phyloP scores from a whole-genome alignment of 2,888 invertebrate genomes.

The Brenthis daphne region DNA sequence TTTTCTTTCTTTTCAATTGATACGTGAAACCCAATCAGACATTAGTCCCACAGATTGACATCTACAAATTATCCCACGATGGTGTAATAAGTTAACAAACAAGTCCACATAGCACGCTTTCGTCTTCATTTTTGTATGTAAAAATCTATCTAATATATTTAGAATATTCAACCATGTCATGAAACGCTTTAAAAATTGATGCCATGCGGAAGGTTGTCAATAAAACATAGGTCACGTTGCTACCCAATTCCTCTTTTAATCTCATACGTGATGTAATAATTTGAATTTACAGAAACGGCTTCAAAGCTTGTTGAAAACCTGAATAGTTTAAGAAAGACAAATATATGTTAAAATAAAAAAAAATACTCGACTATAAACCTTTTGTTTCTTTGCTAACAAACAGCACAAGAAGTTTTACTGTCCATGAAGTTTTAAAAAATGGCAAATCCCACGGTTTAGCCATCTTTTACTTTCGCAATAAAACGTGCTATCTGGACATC shows the following conservation, averaged over 20 bases:
- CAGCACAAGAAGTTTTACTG: too few species aligned
- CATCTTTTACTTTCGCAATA: neutral
- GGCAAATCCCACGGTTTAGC: neutral
- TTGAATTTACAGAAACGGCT: neutral
- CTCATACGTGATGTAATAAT: constrained; percentile 17
- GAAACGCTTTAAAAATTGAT: constrained; percentile 10
- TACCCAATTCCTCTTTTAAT: constrained; percentile 12
- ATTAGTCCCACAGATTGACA: too few species aligned
- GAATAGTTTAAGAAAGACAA: neutral
- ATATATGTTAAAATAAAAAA: too few species aligned
- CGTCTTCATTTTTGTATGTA: neutral
- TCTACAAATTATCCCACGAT: too few species aligned
- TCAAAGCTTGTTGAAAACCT: neutral
- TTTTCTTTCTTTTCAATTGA: too few species aligned
- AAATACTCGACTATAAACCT: too few species aligned
- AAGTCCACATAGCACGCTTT: too few species aligned
- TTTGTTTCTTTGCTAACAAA: too few species aligned
- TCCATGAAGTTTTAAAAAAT: neutral
- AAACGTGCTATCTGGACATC: neutral
- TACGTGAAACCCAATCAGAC: too few species aligned
- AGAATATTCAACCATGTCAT: neutral
- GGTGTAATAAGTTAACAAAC: too few species aligned
- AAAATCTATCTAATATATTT: neutral
- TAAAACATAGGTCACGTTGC: constrained; percentile 17
- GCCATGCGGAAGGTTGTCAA: neutral